Base-by-base conservation (phyloP, 64 coral and sea anemone genomes). In the Montipora sp. region DNA sequence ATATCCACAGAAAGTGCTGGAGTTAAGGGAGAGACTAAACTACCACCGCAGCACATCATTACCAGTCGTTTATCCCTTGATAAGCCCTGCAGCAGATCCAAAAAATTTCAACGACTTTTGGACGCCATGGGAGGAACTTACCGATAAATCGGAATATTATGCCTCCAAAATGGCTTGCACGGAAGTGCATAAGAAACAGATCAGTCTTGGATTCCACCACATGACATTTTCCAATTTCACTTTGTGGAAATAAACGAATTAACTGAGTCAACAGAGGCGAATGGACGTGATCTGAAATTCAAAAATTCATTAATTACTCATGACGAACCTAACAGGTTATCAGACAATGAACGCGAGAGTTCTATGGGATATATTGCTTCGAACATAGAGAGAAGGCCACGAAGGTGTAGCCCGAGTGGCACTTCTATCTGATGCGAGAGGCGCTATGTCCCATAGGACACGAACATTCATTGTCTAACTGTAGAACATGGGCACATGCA, bases 31-130 rank as follows among this genome's bases (percentile, higher is more conserved):
- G 22, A 89, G 93, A 48, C 89, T 98, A 14, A 53, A 89, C 43
- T 67, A 87, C 14, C 88, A 94, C 59, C 89, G 89, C 3, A 79
- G 73, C 16, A 91, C 89, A 19, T 75, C 90, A 51, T 87, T 78
- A 11, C 89, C 88, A 51, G 95, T 98, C 2, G 90, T 84, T 89
- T 98, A 91, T 75, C 95, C 95, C 5, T 9, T 11, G 53, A 87
- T 98, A 19, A 85, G 91, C 65, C 65, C 75, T 0, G 19, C 55
- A 9, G 95, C 95, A 18, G 88, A 98, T 58, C 95, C 95, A 2
- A 78, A 73, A 76, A 1, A 58, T 8, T 93, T 87, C 23, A 50
- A 82, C 18, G 67, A 76, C 3, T 93, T 93, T 47, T 93, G 91
- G 91, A 19, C 59, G 2, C 83, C 91, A 5, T 93, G 91, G 91